Evolutionary conservation across 2,113 vertebrate genomes (phyloP).

Genomic region (Perognathus longimembris): DNA sequence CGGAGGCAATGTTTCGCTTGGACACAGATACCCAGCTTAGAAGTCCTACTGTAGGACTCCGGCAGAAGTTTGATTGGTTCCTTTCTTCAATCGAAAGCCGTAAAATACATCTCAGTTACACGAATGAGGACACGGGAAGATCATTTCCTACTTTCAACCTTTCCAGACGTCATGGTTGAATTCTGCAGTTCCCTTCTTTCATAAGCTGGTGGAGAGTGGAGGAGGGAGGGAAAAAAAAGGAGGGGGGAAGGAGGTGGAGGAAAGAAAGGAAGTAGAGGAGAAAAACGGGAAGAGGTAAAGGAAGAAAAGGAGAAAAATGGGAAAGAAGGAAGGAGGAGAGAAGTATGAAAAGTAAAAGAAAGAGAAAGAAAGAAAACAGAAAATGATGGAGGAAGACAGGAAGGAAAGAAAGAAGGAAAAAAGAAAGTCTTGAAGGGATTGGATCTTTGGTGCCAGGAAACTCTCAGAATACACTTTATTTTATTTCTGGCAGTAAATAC

Average conservation of each 20-base stretch:
- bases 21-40: background rate
- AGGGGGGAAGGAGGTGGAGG: accelerated
- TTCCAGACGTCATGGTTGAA: background rate
- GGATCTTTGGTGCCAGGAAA: background rate
- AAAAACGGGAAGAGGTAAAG: accelerated
- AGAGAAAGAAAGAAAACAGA: accelerated
- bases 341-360: no score
- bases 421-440: background rate
- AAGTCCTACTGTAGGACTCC: background rate
- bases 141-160: background rate
- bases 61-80: background rate
- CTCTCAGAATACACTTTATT: slow-evolving; percentile 9
- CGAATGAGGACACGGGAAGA: background rate
- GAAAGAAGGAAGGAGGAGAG: no score
- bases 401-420: no score
- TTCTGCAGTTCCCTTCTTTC: background rate
- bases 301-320: accelerated
- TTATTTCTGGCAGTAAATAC: slow-evolving; percentile 59
- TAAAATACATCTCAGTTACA: background rate
- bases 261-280: accelerated
- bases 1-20: background rate
- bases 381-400: accelerated
- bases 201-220: background rate
- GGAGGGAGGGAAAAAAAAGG: no score
- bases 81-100: background rate